Evolutionary conservation across 1,140 invertebrate genomes (phyloP).

Genomic region (Drosophila repletoides): DNA sequence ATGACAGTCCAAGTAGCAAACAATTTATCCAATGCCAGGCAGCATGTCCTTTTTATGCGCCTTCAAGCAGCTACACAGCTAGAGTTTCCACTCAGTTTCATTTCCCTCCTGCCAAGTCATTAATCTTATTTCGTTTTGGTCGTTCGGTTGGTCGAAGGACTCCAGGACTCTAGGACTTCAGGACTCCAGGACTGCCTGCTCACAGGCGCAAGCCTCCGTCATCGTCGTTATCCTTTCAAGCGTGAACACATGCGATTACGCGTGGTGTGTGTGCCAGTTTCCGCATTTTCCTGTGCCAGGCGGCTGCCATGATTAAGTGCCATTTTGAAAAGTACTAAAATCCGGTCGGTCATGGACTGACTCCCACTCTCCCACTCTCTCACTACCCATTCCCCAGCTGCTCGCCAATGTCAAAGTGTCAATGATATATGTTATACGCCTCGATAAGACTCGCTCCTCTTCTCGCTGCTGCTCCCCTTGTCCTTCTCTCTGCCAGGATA

Average conservation of each 20-base stretch:
- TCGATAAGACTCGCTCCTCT: constrained; percentile 55
- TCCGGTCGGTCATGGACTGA: constrained; percentile 78
- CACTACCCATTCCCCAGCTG: background rate
- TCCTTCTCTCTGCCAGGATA: constrained; percentile 12
- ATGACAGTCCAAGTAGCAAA: constrained; percentile 81
- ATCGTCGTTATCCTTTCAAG: constrained; percentile 78
- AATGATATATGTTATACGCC: constrained; percentile 81
- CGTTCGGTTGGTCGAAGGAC: too few species aligned
- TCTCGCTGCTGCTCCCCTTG: background rate
- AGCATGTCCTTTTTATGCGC: constrained; percentile 42
- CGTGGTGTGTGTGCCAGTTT: constrained; percentile 76
- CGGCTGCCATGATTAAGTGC: constrained; percentile 82
- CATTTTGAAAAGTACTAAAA: constrained; percentile 82
- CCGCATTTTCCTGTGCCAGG: constrained; percentile 78
- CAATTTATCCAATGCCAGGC: constrained; percentile 75
- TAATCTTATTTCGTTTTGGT: constrained; percentile 79
- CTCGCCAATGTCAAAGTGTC: constrained; percentile 78
- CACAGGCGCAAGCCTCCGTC: too few species aligned
- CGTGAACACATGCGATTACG: constrained; percentile 82
- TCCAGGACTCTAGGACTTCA: too few species aligned
- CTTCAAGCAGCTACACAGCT: background rate
- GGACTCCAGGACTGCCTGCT: too few species aligned
- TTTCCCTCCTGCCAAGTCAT: constrained; percentile 80
- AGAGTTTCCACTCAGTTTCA: constrained; percentile 58
- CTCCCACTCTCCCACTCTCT: constrained; percentile 34